Base-by-base conservation (phyloP, 23 tunicate species). In the Styela plicata region DNA sequence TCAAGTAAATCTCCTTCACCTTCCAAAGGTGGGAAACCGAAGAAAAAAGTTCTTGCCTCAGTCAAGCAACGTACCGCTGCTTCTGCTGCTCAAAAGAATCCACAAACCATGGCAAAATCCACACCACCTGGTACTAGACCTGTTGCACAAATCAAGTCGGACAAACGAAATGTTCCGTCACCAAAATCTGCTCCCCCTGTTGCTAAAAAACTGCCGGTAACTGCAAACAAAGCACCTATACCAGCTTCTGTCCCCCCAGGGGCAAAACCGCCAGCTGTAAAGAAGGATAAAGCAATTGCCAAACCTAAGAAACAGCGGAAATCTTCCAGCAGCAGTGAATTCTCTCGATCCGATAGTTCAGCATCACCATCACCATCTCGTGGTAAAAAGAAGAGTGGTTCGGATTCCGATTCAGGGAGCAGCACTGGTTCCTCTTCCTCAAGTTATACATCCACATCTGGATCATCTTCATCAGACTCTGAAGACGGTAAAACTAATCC, bases 311-410 rank as follows among this genome's bases (percentile, higher is more conserved):
- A 26, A 32, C 36, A 30, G 35, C 26, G 34, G 29, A 22, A 71
- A 30, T 89, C 78, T 17, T 73, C 95, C 19, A 85, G 90, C 33
- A 91, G 90, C 37, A 91, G 97, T 57, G 97, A 91, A 73, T 91
- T 91, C 63, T 86, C 90, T 18, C 97, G 83, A 28, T 86, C 97
- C 16, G 83, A 84, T 74, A 91, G 97, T 36, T 91, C 97, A 3
- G 89, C 69, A 29, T 89, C 94, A 2, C 75, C 89, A 36, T 89
- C 94, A 13, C 75, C 89, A 36, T 78, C 94, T 2, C 61, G 87
- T 21, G 62, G 74, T 24, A 83, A 74, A 30, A 80, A 84, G 25
- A 74, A 69, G 20, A 64, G 81, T 19, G 84, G 65, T 25, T 81
- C 86, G 3, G 85, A 73, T 37, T 76, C 83, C 30, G 97, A 80